A percentile compares a stretch with the other conserved stretches of the same genome.
Conservation (phyloP, 2,797 vertebrate genomes). For the Vespertilio murinus region DNA sequence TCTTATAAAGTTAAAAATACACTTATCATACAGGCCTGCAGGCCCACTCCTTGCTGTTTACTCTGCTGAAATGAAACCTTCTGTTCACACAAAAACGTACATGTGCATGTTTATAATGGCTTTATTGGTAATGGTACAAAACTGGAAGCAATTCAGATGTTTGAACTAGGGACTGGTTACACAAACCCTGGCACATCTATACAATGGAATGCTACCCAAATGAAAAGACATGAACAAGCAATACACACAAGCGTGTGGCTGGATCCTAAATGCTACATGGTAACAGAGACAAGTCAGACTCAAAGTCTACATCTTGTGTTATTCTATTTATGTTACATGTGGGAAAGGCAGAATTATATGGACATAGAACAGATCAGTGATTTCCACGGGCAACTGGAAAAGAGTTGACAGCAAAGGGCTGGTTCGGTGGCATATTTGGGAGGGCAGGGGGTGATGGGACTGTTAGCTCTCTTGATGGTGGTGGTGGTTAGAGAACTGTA, state of each 20-base stretch:
- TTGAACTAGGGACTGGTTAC: slow-evolving; percentile 14
- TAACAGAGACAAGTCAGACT: slow-evolving; percentile 11
- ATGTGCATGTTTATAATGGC: slow-evolving; percentile 11
- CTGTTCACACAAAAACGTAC: slow-evolving; percentile 41
- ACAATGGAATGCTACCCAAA: not conserved
- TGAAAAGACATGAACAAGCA: not conserved
- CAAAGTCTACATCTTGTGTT: not conserved
- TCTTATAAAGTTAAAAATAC: slow-evolving; percentile 39
- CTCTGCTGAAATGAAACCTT: slow-evolving; percentile 37
- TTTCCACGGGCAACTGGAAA: not conserved
- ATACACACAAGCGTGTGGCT: not conserved
- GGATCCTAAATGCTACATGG: not conserved
- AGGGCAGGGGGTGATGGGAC: not conserved
- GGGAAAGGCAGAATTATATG: not conserved
- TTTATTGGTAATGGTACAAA: slow-evolving; percentile 60
- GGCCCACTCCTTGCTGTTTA: slow-evolving; percentile 43
- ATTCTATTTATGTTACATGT: not conserved
- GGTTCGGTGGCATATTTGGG: not conserved
- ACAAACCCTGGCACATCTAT: slow-evolving; percentile 19
- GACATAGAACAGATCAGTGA: not conserved
- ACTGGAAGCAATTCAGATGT: slow-evolving; percentile 31
- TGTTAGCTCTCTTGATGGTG: not conserved
- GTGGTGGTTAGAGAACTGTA: not conserved
- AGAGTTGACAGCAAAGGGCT: not conserved
- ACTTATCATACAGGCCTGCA: slow-evolving; percentile 20